Conservation (phyloP, 2,113 vertebrate species). For the Larimichthys polyactis region DNA sequence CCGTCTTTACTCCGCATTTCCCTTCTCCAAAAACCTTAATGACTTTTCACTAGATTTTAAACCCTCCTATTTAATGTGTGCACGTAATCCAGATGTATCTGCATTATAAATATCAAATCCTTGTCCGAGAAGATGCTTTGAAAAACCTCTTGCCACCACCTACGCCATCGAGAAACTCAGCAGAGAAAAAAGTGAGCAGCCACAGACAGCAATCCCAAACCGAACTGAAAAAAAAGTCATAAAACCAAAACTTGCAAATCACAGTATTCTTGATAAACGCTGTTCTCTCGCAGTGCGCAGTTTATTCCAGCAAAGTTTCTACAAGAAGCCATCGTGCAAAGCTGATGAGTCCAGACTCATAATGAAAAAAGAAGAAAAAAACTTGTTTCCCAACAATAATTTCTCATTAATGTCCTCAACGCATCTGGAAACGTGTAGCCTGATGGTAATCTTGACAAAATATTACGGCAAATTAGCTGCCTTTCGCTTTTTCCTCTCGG, state of each 20-base stretch:
- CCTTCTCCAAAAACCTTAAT: slow-evolving; percentile 40
- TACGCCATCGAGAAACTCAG: slow-evolving; percentile 62
- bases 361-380: slow-evolving; percentile 12
- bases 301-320: slow-evolving; percentile 51
- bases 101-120: slow-evolving; percentile 33
- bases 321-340: slow-evolving; percentile 30
- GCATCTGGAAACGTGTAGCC: slow-evolving; percentile 6
- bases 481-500: slow-evolving; percentile 32
- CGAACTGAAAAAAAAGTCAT: slow-evolving; percentile 48
- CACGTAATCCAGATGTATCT: slow-evolving; percentile 49
- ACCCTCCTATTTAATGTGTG: slow-evolving; percentile 20
- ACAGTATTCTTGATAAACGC: slow-evolving; percentile 30
- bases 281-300: slow-evolving; percentile 16
- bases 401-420: background rate
- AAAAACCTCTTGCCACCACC: slow-evolving; percentile 24
- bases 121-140: background rate
- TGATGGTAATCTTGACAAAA: slow-evolving; percentile 14
- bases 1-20: slow-evolving; percentile 74
- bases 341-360: slow-evolving; percentile 26
- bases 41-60: slow-evolving; percentile 10
- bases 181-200: slow-evolving; percentile 41
- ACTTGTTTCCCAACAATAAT: background rate
- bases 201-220: slow-evolving; percentile 45
- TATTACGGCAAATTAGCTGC: slow-evolving; percentile 24
- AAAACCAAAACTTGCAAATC: slow-evolving; percentile 56